Base-by-base conservation (phyloP, 1,140 invertebrate genomes). In the Tribolium castaneum region DNA sequence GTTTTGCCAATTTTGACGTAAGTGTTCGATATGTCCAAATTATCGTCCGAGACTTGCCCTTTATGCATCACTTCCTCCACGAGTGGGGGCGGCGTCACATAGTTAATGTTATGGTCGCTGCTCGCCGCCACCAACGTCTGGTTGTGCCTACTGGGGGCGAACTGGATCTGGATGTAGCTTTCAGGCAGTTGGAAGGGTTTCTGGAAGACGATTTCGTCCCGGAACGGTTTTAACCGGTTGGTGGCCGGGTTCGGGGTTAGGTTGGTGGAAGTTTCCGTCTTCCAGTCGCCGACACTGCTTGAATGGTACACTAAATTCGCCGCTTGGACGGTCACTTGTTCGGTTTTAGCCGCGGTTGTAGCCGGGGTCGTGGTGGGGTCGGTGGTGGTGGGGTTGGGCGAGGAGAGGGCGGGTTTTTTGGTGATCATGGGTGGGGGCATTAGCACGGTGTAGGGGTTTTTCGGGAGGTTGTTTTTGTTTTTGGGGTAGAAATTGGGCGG, bases 301-400 rank as follows among this genome's bases (percentile, higher is more conserved):
- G 89, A 90, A 74, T 92, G 90, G 80, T 91, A 92, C 76, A 92
- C 89, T 9, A 92, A 85, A 85, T 92, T 92, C 5, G 91, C 88
- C 84, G 91, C 89, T 84, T 92, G 89, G 3, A 90, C 83, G 81
- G 87, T 87, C 0, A 89, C 84, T 6, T 86, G 25, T 30, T 30
- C 3, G 59, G 25, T 34, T 35, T 9, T 82, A 4, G 88, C 81
- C 6, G 85, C 80, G 1, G 85, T 84, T 12, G 25, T 10, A 22
- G 25, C 59, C 13, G 45, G 52, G 14, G 45, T 9, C 16, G 50
- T 52, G 9, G 52, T 16, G 30, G 35, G 6, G n/a, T 70, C 59
- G 4, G 78, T 78, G 25, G 75, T 51, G 19, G 56, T 34, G 14
- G 66, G 83, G 82, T 78, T 81, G 77, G 82, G 82, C 81, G 72